These are phyloP conservation scores for Heliconius hortense DNA, from an alignment of 2,888 invertebrate species.

Conservation along the genomic window DNA sequence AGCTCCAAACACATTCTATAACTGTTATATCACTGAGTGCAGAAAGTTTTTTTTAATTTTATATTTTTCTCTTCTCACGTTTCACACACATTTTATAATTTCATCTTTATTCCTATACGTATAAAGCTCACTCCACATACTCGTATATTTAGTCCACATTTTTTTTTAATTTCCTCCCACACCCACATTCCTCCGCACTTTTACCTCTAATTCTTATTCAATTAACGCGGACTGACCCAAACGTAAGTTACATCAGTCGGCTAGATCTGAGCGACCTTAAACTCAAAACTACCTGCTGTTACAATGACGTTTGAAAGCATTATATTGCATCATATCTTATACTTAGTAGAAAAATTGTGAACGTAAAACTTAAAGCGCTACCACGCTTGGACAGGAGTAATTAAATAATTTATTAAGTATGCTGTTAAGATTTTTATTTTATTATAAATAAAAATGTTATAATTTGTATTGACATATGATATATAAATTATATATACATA, in stretches of 20 bases:
- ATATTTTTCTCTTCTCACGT: neutral
- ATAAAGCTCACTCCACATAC: slow-evolving; percentile 4
- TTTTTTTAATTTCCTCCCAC: slow-evolving; percentile 26
- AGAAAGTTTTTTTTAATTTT: too few species aligned
- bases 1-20: too few species aligned
- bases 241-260: slow-evolving; percentile 35
- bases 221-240: slow-evolving; percentile 32
- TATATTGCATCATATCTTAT: slow-evolving; percentile 32
- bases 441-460: neutral
- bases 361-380: neutral
- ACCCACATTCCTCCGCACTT: slow-evolving; percentile 39
- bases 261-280: slow-evolving; percentile 35
- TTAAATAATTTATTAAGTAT: neutral
- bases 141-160: neutral
- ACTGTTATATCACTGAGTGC: too few species aligned
- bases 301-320: slow-evolving; percentile 31
- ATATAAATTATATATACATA: too few species aligned
- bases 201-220: slow-evolving; percentile 34
- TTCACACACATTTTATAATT: neutral
- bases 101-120: neutral
- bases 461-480: neutral
- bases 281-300: slow-evolving; percentile 34
- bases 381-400: neutral
- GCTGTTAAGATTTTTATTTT: neutral
- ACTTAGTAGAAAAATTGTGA: slow-evolving; percentile 3